Evolutionary conservation across 2,888 invertebrate genomes (phyloP).

Genomic region (Biston stratarius): DNA sequence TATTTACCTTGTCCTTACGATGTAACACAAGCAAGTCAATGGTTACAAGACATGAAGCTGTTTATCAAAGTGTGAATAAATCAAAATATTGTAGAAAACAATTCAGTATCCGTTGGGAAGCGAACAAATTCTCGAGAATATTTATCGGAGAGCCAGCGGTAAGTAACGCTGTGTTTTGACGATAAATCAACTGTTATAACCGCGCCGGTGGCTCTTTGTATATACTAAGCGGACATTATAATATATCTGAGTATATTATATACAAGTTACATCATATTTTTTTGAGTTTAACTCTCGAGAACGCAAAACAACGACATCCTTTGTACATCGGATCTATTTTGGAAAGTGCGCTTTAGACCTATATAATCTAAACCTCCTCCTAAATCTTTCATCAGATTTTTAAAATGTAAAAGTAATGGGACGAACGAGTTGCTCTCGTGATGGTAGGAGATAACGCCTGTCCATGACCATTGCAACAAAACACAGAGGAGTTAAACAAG

Average conservation of each 20-base stretch:
- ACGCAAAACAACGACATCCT: not conserved
- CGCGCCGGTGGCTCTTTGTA: slow-evolving; percentile 25
- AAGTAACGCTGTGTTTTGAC: slow-evolving; percentile 37
- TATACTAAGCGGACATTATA: slow-evolving; percentile 20
- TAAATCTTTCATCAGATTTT: too few relatives aligned
- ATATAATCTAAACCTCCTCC: too few relatives aligned
- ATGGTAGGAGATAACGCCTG: too few relatives aligned
- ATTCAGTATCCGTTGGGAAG: slow-evolving; percentile 24
- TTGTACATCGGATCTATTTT: too few relatives aligned
- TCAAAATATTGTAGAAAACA: slow-evolving; percentile 32
- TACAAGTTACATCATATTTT: slow-evolving; percentile 9
- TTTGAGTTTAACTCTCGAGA: not conserved
- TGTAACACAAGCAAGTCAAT: not conserved
- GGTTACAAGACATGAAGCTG: not conserved
- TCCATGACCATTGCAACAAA: too few relatives aligned
- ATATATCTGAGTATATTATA: slow-evolving; percentile 19
- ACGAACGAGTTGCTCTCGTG: too few relatives aligned
- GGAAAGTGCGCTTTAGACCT: too few relatives aligned
- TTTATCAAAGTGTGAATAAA: slow-evolving; percentile 27
- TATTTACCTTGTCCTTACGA: too few relatives aligned
- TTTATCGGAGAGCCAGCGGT: slow-evolving; percentile 34
- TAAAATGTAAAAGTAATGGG: too few relatives aligned
- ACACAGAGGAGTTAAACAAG: too few relatives aligned
- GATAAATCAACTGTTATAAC: slow-evolving; percentile 39
- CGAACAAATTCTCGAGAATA: slow-evolving; percentile 31